Base-by-base conservation (phyloP, 1,140 invertebrate species). In the Sitobion miscanthi region DNA sequence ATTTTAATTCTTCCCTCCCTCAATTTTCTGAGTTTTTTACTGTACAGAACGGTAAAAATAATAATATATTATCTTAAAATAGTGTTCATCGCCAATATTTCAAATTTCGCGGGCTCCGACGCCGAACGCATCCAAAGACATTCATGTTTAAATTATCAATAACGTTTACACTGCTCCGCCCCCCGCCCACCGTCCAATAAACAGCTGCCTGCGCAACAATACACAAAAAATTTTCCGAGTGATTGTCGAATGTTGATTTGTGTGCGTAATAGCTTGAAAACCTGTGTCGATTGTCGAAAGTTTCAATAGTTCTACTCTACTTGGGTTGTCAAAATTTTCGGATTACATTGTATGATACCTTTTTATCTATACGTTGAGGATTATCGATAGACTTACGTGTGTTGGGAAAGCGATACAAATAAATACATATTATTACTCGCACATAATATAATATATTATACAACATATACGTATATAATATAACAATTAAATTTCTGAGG, bases 191-290 rank as follows among this genome's bases (percentile, higher is more conserved):
- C 82, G 77, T 42, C 25, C 35, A 54, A 57, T 86, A 93, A 93
- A 93, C 91, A 93, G 91, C 91, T 93, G 91, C 49, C 47, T 93
- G 91, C 82, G 82, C 82, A 92, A 93, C 91, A 93, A 93, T 93
- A 93, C 91, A 93, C 91, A 93, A 83, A 85, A 93, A 92, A 86
- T 54, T 86, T 93, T 93, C 49, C 17, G 82, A 93, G 91, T 93
- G 91, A 93, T 93, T 93, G 91, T 93, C 91, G 91, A 86, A 93
- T 93, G 91, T 93, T 93, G 91, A 93, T 93, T 93, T 93, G 91
- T 93, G 91, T 93, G 91, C 91, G 91, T 93, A 93, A 93, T 93
- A 93, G 91, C 49, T 85, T 45, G 45, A 93, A 93, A 93, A 86
- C 91, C 49, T 93, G 82, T 85, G 49, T 93, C 82, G 91, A 93